Evolutionary conservation across 2,888 invertebrate genomes (phyloP).

Genomic region (Oscheius sp.): DNA sequence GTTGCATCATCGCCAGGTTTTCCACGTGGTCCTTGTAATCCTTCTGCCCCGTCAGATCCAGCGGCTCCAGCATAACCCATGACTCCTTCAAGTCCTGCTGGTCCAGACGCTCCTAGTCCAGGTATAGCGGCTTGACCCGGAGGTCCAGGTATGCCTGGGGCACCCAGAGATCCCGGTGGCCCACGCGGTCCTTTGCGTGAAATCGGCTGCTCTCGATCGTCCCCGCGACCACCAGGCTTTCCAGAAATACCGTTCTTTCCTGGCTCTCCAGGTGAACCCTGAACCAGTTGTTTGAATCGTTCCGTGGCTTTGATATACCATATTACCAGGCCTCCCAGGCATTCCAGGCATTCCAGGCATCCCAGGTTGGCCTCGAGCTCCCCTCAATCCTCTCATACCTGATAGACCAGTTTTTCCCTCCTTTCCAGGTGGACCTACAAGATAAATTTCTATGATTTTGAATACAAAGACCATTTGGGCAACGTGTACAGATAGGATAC

Average conservation of each 20-base stretch:
- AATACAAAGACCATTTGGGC: constrained; percentile 1
- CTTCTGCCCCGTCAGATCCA: constrained; percentile 38
- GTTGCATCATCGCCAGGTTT: constrained; percentile 46
- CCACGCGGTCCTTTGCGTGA: constrained; percentile 9
- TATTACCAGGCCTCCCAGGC: constrained; percentile 44
- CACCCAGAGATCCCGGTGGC: constrained; percentile 5
- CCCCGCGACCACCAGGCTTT: constrained; percentile 45
- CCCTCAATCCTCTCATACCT: constrained; percentile 42
- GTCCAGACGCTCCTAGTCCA: constrained; percentile 6
- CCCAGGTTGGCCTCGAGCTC: constrained; percentile 47
- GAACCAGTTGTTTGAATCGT: constrained; percentile 26
- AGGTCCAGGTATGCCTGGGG: neutral
- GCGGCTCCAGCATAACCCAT: constrained; percentile 16
- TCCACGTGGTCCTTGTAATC: constrained; percentile 43
- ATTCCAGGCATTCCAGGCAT: constrained; percentile 42
- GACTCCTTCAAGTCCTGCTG: constrained; percentile 5
- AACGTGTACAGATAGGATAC: neutral
- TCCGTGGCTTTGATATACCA: constrained; percentile 33
- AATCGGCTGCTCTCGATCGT: constrained; percentile 26
- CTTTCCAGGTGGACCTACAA: constrained; percentile 41
- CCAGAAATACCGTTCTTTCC: constrained; percentile 47
- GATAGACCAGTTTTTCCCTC: constrained; percentile 40
- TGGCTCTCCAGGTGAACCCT: constrained; percentile 40
- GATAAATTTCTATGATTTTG: neutral
- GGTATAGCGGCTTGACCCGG: constrained; percentile 9